Evolutionary conservation across 2,797 vertebrate genomes (phyloP).

Genomic region (Emys orbicularis): DNA sequence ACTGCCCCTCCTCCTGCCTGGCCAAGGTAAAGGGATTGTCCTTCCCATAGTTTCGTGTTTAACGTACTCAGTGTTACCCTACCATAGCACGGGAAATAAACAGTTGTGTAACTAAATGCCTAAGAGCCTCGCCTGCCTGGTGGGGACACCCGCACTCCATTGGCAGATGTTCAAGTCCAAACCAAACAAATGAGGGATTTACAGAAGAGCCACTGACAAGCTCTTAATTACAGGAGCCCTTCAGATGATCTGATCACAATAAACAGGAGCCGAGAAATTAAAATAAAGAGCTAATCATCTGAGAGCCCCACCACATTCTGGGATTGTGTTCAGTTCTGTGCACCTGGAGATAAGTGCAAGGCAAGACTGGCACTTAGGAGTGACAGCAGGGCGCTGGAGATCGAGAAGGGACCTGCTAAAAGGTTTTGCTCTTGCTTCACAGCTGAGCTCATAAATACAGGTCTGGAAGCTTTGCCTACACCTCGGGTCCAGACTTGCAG

Average conservation of each 20-base stretch:
- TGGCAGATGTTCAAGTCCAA: neutral
- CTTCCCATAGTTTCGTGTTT: neutral
- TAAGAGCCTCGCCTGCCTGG: neutral
- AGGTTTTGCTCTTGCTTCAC: neutral
- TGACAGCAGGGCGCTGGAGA: neutral
- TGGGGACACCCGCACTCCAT: neutral
- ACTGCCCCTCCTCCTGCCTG: neutral
- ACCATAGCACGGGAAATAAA: slow-evolving; percentile 46
- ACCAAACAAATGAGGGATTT: slow-evolving; percentile 1
- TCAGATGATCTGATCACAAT: slow-evolving; percentile 46
- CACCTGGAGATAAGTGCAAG: slow-evolving; percentile 7
- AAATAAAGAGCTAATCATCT: slow-evolving; percentile 49
- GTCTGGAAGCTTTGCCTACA: neutral
- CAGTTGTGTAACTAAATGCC: neutral
- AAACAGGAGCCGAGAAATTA: slow-evolving; percentile 30
- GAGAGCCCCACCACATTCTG: slow-evolving; percentile 12
- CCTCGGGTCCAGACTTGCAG: neutral
- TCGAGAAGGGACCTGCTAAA: neutral
- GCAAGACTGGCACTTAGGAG: neutral
- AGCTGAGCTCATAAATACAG: neutral
- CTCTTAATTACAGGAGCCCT: slow-evolving; percentile 36
- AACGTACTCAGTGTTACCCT: neutral
- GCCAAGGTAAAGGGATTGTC: neutral
- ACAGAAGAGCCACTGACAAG: slow-evolving; percentile 6
- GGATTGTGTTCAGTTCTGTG: neutral